Evolutionary conservation across 2,797 vertebrate species (phyloP).

Genomic region (Rhinichthys osculus): DNA sequence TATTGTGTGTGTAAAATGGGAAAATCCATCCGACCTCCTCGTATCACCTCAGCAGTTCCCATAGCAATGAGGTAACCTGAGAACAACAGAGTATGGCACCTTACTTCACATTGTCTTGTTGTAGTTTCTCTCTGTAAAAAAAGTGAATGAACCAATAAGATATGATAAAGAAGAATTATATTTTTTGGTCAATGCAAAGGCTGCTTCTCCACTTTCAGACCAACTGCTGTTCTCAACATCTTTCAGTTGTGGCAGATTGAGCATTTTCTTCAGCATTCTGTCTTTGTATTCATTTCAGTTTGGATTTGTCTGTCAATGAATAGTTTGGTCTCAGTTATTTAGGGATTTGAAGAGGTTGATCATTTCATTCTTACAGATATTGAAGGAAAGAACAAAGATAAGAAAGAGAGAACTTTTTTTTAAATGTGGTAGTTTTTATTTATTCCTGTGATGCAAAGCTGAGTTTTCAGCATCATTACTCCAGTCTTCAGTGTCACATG

Average conservation of each 20-base stretch:
- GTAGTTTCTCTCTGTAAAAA: not conserved
- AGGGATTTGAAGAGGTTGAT: not conserved
- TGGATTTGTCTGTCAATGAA: constrained; percentile 22
- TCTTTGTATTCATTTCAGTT: not conserved
- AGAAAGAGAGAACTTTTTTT: not conserved
- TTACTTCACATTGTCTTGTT: not conserved
- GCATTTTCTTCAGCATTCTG: not conserved
- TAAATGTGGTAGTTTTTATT: not conserved
- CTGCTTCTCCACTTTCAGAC: not conserved
- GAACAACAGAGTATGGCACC: not conserved
- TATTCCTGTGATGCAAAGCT: not conserved
- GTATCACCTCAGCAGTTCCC: not conserved
- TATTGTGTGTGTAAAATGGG: not conserved
- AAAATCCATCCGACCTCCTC: not conserved
- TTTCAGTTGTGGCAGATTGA: not conserved
- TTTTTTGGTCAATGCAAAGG: not conserved
- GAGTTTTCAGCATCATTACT: not conserved
- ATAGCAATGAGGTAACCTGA: not conserved
- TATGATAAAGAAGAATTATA: not conserved
- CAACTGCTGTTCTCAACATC: not conserved
- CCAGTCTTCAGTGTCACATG: not conserved
- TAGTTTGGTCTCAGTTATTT: not conserved
- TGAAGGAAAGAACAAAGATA: not conserved
- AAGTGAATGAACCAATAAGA: not conserved
- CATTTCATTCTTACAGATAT: not conserved